A percentile compares a stretch with the other conserved stretches of the same genome.
These are phyloP conservation scores for Dolichopus griseipennis DNA, from an alignment of 2,888 invertebrate genomes.

Conservation along the genomic window DNA sequence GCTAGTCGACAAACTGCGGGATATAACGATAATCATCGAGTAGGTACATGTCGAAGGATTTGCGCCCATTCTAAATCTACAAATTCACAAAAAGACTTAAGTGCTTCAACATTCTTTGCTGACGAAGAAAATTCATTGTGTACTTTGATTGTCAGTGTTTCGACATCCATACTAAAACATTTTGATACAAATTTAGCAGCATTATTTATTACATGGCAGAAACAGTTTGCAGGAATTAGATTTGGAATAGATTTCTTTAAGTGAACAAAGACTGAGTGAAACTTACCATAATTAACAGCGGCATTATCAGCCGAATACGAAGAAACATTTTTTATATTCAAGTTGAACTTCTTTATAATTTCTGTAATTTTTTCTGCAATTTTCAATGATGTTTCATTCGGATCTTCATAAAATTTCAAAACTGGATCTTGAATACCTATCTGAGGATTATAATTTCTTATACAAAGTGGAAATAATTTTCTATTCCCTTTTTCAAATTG, in stretches of 20 bases:
- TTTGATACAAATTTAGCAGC: neutral
- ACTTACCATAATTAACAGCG: slow-evolving; percentile 16
- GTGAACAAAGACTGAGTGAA: slow-evolving; percentile 16
- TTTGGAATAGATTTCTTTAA: slow-evolving; percentile 10
- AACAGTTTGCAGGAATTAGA: slow-evolving; percentile 8
- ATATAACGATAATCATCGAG: slow-evolving; percentile 8
- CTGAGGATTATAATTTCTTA: neutral
- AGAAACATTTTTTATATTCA: slow-evolving; percentile 12
- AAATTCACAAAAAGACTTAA: neutral
- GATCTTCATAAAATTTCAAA: slow-evolving; percentile 15
- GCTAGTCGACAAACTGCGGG: neutral
- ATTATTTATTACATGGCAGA: slow-evolving; percentile 11
- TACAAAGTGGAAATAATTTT: neutral
- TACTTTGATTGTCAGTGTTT: neutral
- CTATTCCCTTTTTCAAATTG: neutral
- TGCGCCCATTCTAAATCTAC: neutral
- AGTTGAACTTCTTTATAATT: slow-evolving; percentile 15
- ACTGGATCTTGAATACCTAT: slow-evolving; percentile 13
- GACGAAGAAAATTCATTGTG: neutral
- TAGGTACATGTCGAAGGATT: neutral
- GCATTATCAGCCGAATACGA: slow-evolving; percentile 17
- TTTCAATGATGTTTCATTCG: slow-evolving; percentile 15
- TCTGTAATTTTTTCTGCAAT: slow-evolving; percentile 14
- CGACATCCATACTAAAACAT: neutral
- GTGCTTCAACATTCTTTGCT: neutral